A percentile compares a stretch with the other conserved stretches of the same genome.
These are phyloP conservation scores for Aphis gossypii DNA, from an alignment of 1,140 invertebrate species.

Conservation along the genomic window DNA sequence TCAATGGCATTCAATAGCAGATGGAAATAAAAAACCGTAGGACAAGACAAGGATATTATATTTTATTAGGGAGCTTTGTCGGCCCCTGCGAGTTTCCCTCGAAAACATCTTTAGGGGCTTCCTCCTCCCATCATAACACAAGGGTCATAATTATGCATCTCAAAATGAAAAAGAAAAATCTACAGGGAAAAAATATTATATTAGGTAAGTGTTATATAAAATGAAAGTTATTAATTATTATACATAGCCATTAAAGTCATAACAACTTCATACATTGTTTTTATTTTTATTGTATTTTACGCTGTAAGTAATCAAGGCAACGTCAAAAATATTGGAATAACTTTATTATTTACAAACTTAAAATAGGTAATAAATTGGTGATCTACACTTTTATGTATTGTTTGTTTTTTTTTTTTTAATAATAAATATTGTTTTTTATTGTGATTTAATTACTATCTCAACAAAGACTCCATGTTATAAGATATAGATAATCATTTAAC, in stretches of 20 bases:
- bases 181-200: not conserved
- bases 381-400: not conserved
- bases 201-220: not conserved
- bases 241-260: not conserved
- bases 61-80: not conserved
- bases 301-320: not conserved
- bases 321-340: not conserved
- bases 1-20: not conserved
- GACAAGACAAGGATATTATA: not conserved
- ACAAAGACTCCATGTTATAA: not conserved
- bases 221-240: not conserved
- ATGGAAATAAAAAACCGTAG: not conserved
- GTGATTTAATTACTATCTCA: not conserved
- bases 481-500: not conserved
- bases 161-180: not conserved
- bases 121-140: too few species aligned
- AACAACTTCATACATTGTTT: not conserved
- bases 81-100: too few species aligned
- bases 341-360: not conserved
- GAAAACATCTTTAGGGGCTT: not conserved
- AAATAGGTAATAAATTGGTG: not conserved
- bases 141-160: not conserved
- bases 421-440: too few species aligned
- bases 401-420: too few species aligned
- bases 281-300: not conserved